Evolutionary conservation across 1,140 invertebrate genomes (phyloP).

Genomic region (Pseudomyrmex flavicornis): DNA sequence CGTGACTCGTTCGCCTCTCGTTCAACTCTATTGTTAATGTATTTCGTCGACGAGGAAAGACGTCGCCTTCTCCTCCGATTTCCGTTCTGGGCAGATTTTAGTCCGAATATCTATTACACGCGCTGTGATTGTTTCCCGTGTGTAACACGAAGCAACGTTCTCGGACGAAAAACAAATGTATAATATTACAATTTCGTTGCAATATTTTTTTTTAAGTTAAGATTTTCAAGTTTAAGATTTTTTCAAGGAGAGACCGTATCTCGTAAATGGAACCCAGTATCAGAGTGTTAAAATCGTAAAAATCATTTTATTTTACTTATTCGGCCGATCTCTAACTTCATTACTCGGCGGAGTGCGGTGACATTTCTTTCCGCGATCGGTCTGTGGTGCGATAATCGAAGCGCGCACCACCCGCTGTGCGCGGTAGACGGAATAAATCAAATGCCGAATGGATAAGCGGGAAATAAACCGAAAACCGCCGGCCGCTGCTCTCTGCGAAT

Average conservation of each 20-base stretch:
- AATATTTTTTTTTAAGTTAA: too few relatives aligned
- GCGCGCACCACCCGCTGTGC: conserved; percentile 63
- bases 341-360: not conserved
- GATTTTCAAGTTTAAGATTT: too few relatives aligned
- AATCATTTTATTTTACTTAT: conserved; percentile 19
- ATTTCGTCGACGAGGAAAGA: conserved; percentile 43
- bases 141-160: not conserved
- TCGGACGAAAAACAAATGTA: too few relatives aligned
- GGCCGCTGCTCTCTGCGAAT: conserved; percentile 39
- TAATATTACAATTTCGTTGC: too few relatives aligned
- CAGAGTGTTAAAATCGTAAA: not conserved
- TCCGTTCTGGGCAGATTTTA: not conserved
- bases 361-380: conserved; percentile 32
- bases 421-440: conserved; percentile 71
- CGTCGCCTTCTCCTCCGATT: not conserved
- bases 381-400: conserved; percentile 54
- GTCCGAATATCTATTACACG: not conserved
- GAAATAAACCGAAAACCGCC: conserved; percentile 72
- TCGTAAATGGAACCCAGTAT: not conserved
- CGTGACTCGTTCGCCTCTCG: not conserved
- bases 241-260: too few relatives aligned
- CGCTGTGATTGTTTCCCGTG: not conserved
- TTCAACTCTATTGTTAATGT: conserved; percentile 56
- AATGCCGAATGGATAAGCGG: conserved; percentile 71
- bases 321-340: not conserved